These are phyloP conservation scores for Drosophila anceps DNA, from an alignment of 2,888 invertebrate genomes.

Conservation along the genomic window DNA sequence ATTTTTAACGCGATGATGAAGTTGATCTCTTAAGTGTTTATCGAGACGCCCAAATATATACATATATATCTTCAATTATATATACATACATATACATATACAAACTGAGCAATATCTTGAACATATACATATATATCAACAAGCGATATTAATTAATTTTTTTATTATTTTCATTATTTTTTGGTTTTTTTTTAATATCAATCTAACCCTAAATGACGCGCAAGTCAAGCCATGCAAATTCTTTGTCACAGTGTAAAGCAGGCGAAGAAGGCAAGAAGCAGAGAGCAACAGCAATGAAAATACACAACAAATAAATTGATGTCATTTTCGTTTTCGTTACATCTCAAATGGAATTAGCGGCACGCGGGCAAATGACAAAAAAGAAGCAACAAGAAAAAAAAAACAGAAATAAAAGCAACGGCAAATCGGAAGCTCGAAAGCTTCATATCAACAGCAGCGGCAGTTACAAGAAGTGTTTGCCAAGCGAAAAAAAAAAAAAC, in stretches of 20 bases:
- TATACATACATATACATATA: not conserved
- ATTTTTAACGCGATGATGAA: constrained; percentile 52
- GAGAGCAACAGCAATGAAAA: constrained; percentile 49
- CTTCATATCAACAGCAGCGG: constrained; percentile 58
- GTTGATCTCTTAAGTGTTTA: constrained; percentile 26
- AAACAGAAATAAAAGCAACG: constrained; percentile 26
- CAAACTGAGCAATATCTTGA: too few species aligned
- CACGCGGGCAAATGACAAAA: constrained; percentile 59
- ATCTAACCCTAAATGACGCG: constrained; percentile 1
- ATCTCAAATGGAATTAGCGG: constrained; percentile 81
- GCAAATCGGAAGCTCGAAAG: constrained; percentile 55
- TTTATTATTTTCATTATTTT: not conserved
- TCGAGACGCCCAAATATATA: not conserved
- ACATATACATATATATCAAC: not conserved
- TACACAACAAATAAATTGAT: constrained; percentile 80
- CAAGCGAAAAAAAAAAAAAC: constrained; percentile 19
- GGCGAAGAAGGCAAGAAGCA: not conserved
- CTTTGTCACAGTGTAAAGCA: constrained; percentile 2
- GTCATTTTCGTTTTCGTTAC: constrained; percentile 81
- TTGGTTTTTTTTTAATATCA: not conserved
- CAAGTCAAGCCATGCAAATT: constrained; percentile 17
- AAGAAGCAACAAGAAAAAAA: not conserved
- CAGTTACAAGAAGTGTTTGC: constrained; percentile 33
- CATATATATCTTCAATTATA: not conserved
- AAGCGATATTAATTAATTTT: not conserved